Evolutionary conservation across 2,888 invertebrate species (phyloP).

Genomic region (Poecilus cupreus): DNA sequence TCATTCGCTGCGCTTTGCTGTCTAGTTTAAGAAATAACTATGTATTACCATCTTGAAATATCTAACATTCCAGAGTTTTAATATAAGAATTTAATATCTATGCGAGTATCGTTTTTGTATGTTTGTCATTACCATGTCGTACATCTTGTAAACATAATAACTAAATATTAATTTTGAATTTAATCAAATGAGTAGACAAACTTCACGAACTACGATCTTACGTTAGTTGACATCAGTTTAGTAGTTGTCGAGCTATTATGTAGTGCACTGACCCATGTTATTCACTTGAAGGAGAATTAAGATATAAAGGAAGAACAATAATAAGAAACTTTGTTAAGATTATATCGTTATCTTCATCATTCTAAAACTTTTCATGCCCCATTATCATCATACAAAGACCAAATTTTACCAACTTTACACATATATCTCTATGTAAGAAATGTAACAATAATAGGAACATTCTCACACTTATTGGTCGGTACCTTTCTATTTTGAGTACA

Average conservation of each 20-base stretch:
- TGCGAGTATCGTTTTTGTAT: no score
- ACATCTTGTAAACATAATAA: not conserved
- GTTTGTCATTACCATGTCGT: not conserved
- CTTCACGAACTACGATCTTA: not conserved
- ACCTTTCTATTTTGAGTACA: no score
- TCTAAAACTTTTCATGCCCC: not conserved
- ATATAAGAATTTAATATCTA: no score
- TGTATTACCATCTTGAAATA: no score
- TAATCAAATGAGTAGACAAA: not conserved
- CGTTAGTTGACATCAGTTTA: not conserved
- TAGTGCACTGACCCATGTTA: constrained; percentile 20
- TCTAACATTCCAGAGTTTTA: no score
- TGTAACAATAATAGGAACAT: no score
- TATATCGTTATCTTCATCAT: constrained; percentile 26
- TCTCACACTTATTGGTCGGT: no score
- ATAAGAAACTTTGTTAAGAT: constrained; percentile 29
- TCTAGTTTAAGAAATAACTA: no score
- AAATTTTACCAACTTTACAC: constrained; percentile 11
- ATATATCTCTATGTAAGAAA: not conserved
- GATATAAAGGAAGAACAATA: constrained; percentile 28
- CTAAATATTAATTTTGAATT: constrained; percentile 16
- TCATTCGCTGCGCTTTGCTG: no score
- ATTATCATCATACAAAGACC: not conserved
- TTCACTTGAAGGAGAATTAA: constrained; percentile 16
- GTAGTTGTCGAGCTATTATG: not conserved